Evolutionary conservation across 2,797 vertebrate genomes (phyloP).

Genomic region (Eulemur mongoz): DNA sequence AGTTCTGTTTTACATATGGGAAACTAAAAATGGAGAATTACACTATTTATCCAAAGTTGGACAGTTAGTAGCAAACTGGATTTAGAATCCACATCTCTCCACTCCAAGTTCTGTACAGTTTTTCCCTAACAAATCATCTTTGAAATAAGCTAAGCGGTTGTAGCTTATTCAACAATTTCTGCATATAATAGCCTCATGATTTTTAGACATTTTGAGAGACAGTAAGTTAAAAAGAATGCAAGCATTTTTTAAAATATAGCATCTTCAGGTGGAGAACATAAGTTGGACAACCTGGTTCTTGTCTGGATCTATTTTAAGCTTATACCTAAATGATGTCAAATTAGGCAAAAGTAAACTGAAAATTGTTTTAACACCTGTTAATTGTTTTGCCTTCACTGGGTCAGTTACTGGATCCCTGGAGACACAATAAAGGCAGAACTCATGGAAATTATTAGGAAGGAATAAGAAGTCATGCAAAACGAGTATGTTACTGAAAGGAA

Average conservation of each 20-base stretch:
- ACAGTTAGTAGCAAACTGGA: not conserved
- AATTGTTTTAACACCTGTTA: not conserved
- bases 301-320: not conserved
- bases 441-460: not conserved
- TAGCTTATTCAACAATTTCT: not conserved
- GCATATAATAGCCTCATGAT: not conserved
- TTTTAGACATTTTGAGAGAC: not conserved
- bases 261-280: not conserved
- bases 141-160: not conserved
- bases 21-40: not conserved
- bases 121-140: not conserved
- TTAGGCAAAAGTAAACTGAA: slow-evolving; percentile 20
- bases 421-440: not conserved
- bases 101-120: not conserved
- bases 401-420: not conserved
- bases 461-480: not conserved
- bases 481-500: not conserved
- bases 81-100: not conserved
- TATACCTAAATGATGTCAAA: not conserved
- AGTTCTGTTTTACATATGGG: not conserved
- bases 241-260: not conserved
- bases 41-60: not conserved
- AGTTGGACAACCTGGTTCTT: not conserved
- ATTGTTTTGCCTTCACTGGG: not conserved
- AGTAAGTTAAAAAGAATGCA: not conserved